These are phyloP conservation scores for Temnothorax rugatulus DNA, from an alignment of 2,888 invertebrate species.

Conservation along the genomic window DNA sequence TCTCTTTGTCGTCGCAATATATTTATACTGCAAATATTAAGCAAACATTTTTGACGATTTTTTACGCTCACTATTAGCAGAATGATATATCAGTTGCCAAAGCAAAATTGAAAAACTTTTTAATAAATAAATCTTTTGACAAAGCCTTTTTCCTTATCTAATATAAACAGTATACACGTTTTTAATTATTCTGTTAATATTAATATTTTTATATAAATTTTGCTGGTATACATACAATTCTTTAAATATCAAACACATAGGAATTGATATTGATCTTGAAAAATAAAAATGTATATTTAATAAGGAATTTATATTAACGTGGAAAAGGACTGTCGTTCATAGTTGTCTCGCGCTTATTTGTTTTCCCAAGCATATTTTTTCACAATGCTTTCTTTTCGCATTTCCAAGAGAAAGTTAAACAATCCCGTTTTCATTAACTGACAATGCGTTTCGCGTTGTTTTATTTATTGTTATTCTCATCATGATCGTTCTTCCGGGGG, in stretches of 20 bases:
- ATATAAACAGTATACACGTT: neutral
- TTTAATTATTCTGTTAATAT: neutral
- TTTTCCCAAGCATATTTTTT: neutral
- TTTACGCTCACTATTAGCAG: neutral
- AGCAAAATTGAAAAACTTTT: neutral
- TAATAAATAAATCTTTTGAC: neutral
- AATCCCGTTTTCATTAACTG: constrained; percentile 2
- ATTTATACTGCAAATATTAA: neutral
- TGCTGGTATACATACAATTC: neutral
- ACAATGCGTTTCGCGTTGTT: neutral
- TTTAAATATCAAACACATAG: neutral
- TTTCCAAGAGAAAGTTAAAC: neutral
- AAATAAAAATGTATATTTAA: neutral
- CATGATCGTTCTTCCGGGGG: neutral
- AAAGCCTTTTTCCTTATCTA: neutral
- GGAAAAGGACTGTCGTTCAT: neutral
- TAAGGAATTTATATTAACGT: neutral
- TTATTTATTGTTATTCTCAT: neutral
- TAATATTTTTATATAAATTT: constrained; percentile 1
- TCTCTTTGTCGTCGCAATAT: neutral
- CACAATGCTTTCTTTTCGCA: neutral
- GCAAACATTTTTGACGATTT: neutral
- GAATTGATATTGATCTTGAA: neutral
- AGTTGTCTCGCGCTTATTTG: neutral
- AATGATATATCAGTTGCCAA: neutral